These are phyloP conservation scores for Diaphora mendica DNA, from an alignment of 2,888 invertebrate genomes.

Conservation along the genomic window DNA sequence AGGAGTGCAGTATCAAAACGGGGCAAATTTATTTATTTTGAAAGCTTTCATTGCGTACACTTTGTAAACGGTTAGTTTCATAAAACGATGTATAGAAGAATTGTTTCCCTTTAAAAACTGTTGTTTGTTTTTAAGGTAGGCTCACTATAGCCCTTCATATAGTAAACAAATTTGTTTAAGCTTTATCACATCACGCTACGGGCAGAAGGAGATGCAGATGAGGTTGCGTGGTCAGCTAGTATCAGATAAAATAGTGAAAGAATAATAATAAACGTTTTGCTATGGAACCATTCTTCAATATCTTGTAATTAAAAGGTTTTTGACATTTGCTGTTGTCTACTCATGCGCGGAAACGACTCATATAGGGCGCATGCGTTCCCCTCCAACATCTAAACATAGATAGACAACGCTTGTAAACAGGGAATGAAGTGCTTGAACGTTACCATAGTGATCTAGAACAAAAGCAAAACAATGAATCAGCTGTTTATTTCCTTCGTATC, in stretches of 20 bases:
- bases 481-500: conserved; percentile 11
- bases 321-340: conserved; percentile 34
- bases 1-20: too few species aligned
- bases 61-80: too few species aligned
- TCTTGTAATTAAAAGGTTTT: conserved; percentile 28
- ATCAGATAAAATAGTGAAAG: neutral
- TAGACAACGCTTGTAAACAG: conserved; percentile 35
- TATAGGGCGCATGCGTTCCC: conserved; percentile 64
- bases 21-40: too few species aligned
- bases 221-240: too few species aligned
- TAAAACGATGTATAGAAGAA: too few species aligned
- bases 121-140: too few species aligned
- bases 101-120: too few species aligned
- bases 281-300: conserved; percentile 31
- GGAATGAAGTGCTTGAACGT: conserved; percentile 16
- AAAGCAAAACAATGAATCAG: conserved; percentile 17
- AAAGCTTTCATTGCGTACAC: too few species aligned
- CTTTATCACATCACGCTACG: too few species aligned
- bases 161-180: too few species aligned
- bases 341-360: conserved; percentile 52
- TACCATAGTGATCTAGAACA: conserved; percentile 31
- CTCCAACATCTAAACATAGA: conserved; percentile 44
- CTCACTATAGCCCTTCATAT: too few species aligned
- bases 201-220: too few species aligned
- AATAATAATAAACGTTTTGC: neutral